Conservation (phyloP, 2,888 invertebrate genomes). For the Tetragnatha montana region DNA sequence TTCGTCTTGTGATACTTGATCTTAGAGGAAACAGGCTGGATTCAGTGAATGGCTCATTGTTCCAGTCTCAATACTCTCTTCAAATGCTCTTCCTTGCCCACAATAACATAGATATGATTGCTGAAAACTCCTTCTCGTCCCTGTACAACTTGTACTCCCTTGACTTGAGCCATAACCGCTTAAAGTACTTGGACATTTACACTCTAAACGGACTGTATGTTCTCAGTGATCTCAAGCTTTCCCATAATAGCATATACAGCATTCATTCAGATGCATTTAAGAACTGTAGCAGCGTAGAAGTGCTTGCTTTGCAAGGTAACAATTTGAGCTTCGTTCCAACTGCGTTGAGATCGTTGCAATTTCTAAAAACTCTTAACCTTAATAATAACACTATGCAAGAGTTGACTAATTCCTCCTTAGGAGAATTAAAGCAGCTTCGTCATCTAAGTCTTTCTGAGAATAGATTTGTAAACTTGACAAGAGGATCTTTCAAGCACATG, state of each 20-base stretch:
- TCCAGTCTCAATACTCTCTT: slow-evolving; percentile 89
- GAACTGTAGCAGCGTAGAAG: slow-evolving; percentile 92
- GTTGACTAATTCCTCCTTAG: slow-evolving; percentile 88
- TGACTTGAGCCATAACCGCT: slow-evolving; percentile 89
- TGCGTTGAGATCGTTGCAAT: slow-evolving; percentile 88
- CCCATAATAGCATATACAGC: slow-evolving; percentile 88
- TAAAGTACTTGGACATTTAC: slow-evolving; percentile 88
- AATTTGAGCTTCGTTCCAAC: slow-evolving; percentile 86
- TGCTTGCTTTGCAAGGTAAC: slow-evolving; percentile 92
- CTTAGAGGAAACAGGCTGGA: slow-evolving; percentile 88
- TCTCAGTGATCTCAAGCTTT: slow-evolving; percentile 87
- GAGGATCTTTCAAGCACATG: slow-evolving; percentile 86
- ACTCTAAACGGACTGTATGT: slow-evolving; percentile 92
- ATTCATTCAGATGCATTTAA: slow-evolving; percentile 91
- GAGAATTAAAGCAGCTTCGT: slow-evolving; percentile 89
- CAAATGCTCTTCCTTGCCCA: slow-evolving; percentile 90
- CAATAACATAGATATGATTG: slow-evolving; percentile 88
- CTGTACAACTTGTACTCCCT: slow-evolving; percentile 94
- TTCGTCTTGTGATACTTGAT: slow-evolving; percentile 90
- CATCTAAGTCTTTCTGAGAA: slow-evolving; percentile 92
- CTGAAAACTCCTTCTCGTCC: slow-evolving; percentile 90
- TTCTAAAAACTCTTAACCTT: slow-evolving; percentile 90
- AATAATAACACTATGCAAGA: slow-evolving; percentile 91
- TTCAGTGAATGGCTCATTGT: slow-evolving; percentile 87
- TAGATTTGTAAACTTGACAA: slow-evolving; percentile 87